A percentile compares a stretch with the other conserved stretches of the same genome.
phyloP scores from a whole-genome alignment of 1,140 invertebrate genomes.

The Eulimnadia texana region DNA sequence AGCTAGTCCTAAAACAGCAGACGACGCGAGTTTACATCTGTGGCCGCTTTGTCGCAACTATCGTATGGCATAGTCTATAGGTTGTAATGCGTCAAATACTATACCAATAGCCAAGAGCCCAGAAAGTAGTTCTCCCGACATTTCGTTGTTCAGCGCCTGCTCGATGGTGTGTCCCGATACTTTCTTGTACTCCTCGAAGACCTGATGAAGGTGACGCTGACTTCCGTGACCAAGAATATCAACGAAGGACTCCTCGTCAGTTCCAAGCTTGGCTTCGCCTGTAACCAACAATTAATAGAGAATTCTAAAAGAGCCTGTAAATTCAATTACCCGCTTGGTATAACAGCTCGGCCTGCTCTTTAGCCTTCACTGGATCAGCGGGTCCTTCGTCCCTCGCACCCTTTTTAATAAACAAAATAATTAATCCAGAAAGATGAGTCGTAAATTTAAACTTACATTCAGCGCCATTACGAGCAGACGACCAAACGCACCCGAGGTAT shows the following conservation, averaged over 20 bases:
- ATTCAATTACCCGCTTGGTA: constrained; percentile 34
- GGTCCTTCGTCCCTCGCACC: constrained; percentile 26
- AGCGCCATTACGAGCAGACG: constrained; percentile 53
- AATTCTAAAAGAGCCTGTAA: background rate
- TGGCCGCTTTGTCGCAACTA: no score
- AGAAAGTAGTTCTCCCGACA: constrained; percentile 43
- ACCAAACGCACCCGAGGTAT: constrained; percentile 87
- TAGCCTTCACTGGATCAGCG: constrained; percentile 35
- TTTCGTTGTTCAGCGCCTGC: constrained; percentile 46
- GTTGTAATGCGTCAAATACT: no score
- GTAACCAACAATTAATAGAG: background rate
- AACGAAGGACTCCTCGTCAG: constrained; percentile 54
- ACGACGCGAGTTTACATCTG: no score
- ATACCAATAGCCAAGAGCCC: constrained; percentile 45
- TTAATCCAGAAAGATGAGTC: background rate
- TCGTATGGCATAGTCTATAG: no score
- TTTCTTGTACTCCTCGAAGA: constrained; percentile 53
- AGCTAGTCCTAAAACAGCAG: no score
- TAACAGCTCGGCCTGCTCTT: constrained; percentile 38
- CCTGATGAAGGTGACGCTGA: constrained; percentile 44
- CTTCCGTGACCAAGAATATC: constrained; percentile 49
- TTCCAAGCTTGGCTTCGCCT: constrained; percentile 50
- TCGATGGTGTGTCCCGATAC: constrained; percentile 47
- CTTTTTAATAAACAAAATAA: constrained; percentile 15
- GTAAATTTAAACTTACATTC: background rate